phyloP scores from a whole-genome alignment of 2,113 vertebrate species.

The Leucopsar rothschildi region DNA sequence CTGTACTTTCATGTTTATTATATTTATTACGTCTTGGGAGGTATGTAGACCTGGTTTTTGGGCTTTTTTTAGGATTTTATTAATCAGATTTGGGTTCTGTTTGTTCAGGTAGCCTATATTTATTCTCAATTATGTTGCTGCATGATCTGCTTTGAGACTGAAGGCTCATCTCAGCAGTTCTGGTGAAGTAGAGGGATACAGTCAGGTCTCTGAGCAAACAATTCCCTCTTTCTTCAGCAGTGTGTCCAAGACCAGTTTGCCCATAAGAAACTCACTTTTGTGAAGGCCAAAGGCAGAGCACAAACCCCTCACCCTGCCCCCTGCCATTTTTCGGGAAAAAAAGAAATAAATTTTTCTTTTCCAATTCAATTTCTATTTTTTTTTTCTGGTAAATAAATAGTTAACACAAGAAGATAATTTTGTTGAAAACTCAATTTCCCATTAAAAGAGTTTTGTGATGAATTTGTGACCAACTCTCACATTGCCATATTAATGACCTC shows the following conservation, averaged over 20 bases:
- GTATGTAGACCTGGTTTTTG: rapidly evolving
- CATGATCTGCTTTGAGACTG: neutral
- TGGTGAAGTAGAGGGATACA: neutral
- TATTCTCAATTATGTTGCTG: neutral
- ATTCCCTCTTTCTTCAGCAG: neutral
- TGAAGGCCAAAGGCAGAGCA: neutral
- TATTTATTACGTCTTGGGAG: neutral
- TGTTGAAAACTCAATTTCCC: neutral
- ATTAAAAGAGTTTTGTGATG: neutral
- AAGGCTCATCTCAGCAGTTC: neutral
- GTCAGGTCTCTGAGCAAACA: neutral
- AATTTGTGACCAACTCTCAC: neutral
- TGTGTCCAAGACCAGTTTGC: neutral
- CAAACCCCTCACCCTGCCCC: neutral
- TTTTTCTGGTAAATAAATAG: neutral
- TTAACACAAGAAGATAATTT: neutral
- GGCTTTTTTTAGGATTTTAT: neutral
- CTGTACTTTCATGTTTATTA: neutral
- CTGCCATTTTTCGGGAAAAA: neutral
- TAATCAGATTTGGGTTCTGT: neutral
- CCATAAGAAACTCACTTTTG: neutral
- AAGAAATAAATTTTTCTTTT: neutral
- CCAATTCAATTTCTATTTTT: neutral
- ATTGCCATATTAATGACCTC: neutral
- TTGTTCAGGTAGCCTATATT: neutral